Evolutionary conservation across 2,797 vertebrate species (phyloP).

Genomic region (Melanotaenia pygmaea): DNA sequence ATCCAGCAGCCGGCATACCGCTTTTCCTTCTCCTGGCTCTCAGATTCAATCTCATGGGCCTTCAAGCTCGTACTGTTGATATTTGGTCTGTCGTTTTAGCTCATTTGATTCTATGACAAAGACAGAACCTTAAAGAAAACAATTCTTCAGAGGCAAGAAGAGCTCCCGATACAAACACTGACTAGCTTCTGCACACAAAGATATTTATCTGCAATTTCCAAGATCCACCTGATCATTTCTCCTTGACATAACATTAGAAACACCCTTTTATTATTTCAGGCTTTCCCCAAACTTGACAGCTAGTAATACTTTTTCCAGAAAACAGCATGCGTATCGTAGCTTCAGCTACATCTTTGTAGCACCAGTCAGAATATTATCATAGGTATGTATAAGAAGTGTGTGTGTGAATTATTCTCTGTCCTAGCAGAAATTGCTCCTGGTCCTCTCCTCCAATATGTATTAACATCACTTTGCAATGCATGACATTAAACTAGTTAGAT

Average conservation of each 20-base stretch:
- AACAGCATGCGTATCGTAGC: no score
- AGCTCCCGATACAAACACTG: neutral
- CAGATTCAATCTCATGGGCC: constrained; percentile 5
- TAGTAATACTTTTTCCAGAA: neutral
- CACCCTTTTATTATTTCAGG: neutral
- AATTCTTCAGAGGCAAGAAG: neutral
- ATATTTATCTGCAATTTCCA: neutral
- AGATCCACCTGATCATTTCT: neutral
- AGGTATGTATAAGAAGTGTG: neutral
- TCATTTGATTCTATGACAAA: neutral
- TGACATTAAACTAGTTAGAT: no score
- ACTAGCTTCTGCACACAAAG: neutral
- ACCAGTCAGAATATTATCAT: neutral
- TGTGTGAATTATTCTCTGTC: neutral
- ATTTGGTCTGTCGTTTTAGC: neutral
- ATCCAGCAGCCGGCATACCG: neutral
- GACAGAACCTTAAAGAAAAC: neutral
- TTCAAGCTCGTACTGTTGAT: neutral
- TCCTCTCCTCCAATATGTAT: no score
- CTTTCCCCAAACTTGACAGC: neutral
- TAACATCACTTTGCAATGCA: no score
- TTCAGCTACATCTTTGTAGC: neutral
- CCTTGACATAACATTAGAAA: neutral
- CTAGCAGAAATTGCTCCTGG: no score
- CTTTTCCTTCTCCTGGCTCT: neutral